Base-by-base conservation (phyloP, 1,140 invertebrate genomes). In the Lepidostoma basale region DNA sequence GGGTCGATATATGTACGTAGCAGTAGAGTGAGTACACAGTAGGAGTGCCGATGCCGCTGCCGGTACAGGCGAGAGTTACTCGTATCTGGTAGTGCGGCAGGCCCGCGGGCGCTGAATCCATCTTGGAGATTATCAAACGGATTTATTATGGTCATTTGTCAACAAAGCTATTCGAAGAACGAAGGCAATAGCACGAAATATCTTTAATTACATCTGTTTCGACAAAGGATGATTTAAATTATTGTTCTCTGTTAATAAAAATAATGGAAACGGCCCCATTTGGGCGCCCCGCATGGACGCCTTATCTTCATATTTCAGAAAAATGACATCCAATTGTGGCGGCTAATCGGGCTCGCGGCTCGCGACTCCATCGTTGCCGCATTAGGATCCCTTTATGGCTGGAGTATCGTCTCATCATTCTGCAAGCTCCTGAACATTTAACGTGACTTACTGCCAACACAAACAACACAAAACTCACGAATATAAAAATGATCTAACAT, bases 161-260 rank as follows among this genome's bases (percentile, higher is more conserved):
- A 72, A 69, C 70, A 44, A 54, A 66, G 49, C 56, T 40, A 63
- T 66, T 72, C 45, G 42, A 72, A 63, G 67, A 54, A 39, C 54
- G 52, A 40, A 60, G 40, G 69, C 64, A 71, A 68, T 67, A 54
- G 58, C 70, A 45, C 30, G 28, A 49, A 65, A 68, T 60, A 72
- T 69, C 70, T 68, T 54, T 68, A 68, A 72, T 72, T 62, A 47
- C 67, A 68, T 72, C 66, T 62, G 30, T 67, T 71, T 69, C 70
- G 70, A 72, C 67, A 62, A 68, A 66, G 58, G 60, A 72, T 72
- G 70, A 72, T 72, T 72, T 72, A 68, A 72, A 72, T 67, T 72
- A 65, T 66, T 66, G 49, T 54, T 42, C 52, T 52, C 30, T 30
- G 36, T 60, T 60, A 40, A 60, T 60, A 60, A 60, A 60, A 60